Conservation (phyloP, 2,888 invertebrate genomes). For the Phortica okadai region DNA sequence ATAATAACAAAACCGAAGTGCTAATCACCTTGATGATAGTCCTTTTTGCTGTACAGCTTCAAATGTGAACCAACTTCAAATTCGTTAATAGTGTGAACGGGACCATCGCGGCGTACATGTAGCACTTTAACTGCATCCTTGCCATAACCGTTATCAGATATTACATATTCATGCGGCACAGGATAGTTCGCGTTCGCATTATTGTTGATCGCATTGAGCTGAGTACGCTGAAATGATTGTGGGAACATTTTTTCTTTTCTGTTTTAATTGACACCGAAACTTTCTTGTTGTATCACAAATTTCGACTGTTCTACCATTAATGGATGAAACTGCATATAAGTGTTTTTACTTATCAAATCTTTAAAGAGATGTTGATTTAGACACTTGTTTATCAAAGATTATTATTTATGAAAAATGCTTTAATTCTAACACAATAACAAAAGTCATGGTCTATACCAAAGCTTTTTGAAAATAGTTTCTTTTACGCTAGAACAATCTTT, state of each 20-base stretch:
- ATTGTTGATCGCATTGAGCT: neutral
- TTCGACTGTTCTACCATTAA: too few species aligned
- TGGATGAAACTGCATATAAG: too few species aligned
- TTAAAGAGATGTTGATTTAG: too few species aligned
- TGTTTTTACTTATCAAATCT: too few species aligned
- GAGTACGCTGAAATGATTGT: slow-evolving; percentile 53
- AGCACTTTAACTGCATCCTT: slow-evolving; percentile 86
- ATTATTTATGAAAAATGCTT: too few species aligned
- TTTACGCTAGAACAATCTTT: too few species aligned
- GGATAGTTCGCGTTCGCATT: slow-evolving; percentile 7
- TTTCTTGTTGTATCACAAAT: too few species aligned
- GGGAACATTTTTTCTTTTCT: slow-evolving; percentile 60
- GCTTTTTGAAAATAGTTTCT: too few species aligned
- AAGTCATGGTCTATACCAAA: too few species aligned
- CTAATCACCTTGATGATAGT: slow-evolving; percentile 79
- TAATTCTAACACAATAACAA: too few species aligned
- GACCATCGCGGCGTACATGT: slow-evolving; percentile 83
- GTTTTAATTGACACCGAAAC: too few species aligned
- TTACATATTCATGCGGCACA: slow-evolving; percentile 57
- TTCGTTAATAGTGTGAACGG: slow-evolving; percentile 84
- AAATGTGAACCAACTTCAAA: slow-evolving; percentile 85
- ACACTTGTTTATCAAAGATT: too few species aligned
- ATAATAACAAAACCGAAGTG: slow-evolving; percentile 5
- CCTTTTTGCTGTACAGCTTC: slow-evolving; percentile 83
- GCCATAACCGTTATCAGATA: slow-evolving; percentile 78